Conservation (phyloP, 1,140 invertebrate species). For the Papilio glaucus region DNA sequence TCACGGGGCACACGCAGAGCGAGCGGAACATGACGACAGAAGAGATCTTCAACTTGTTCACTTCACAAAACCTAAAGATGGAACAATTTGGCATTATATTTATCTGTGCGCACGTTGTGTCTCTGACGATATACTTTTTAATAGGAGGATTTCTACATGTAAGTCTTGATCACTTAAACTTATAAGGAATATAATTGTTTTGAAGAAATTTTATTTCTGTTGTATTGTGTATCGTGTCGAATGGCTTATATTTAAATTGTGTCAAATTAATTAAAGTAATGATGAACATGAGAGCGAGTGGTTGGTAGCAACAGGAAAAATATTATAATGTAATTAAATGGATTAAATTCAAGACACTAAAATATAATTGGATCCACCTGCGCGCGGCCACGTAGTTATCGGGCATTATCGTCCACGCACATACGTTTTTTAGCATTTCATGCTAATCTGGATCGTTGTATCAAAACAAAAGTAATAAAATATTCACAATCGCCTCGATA, state of each 20-base stretch:
- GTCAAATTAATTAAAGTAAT: too few relatives aligned
- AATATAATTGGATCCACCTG: background rate
- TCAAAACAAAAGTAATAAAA: conserved; percentile 7
- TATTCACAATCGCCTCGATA: too few relatives aligned
- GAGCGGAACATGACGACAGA: conserved; percentile 59
- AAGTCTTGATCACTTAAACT: too few relatives aligned
- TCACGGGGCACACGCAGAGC: conserved; percentile 70
- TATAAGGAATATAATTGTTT: too few relatives aligned
- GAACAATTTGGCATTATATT: conserved; percentile 81
- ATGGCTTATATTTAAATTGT: too few relatives aligned
- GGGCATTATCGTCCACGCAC: background rate
- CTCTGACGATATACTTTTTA: conserved; percentile 84
- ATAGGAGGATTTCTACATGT: conserved; percentile 88
- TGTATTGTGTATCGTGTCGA: too few relatives aligned
- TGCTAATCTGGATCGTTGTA: background rate
- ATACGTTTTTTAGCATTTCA: background rate
- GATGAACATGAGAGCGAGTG: too few relatives aligned
- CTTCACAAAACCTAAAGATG: conserved; percentile 80
- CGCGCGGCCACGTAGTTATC: background rate
- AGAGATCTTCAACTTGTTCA: conserved; percentile 68
- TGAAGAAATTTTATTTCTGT: background rate
- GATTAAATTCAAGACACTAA: background rate
- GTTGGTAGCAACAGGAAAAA: too few relatives aligned
- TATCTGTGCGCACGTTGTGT: conserved; percentile 79
- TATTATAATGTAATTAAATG: background rate